Conservation (phyloP, 2,888 invertebrate genomes). For the Leistus spinibarbis region DNA sequence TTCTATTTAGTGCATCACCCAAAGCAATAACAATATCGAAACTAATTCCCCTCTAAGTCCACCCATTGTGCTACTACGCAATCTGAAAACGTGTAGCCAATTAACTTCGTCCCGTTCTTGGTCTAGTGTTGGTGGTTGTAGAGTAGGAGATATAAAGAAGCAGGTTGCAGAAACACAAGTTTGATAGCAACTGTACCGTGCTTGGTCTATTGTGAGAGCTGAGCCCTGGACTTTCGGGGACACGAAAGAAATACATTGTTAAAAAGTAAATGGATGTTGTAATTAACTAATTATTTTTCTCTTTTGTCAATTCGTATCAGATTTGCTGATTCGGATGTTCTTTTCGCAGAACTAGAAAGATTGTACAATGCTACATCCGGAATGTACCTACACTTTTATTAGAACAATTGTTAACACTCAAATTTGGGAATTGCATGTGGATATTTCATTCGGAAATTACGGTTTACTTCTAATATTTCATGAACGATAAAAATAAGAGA, state of each 20-base stretch:
- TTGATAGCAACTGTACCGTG: constrained; percentile 3
- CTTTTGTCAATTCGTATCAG: constrained; percentile 20
- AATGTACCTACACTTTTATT: too few relatives aligned
- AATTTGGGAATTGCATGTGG: too few relatives aligned
- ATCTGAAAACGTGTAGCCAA: constrained; percentile 32
- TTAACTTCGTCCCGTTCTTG: constrained; percentile 12
- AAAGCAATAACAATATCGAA: background rate
- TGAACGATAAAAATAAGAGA: too few relatives aligned
- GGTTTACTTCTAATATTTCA: too few relatives aligned
- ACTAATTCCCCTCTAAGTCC: constrained; percentile 15
- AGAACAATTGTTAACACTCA: too few relatives aligned
- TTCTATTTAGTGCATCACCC: background rate
- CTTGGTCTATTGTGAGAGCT: background rate
- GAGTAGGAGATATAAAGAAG: constrained; percentile 19
- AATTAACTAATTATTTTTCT: constrained; percentile 38
- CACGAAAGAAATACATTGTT: constrained; percentile 17
- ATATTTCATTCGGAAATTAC: too few relatives aligned
- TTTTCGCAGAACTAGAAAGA: background rate
- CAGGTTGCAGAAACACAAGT: constrained; percentile 13
- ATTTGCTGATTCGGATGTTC: background rate
- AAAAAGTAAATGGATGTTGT: constrained; percentile 36
- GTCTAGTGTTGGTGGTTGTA: background rate
- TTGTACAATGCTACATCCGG: background rate
- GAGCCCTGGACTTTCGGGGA: background rate
- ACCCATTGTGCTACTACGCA: constrained; percentile 9